Conservation (phyloP, 2,797 vertebrate genomes). For the Melanotaenia parkinsoni region DNA sequence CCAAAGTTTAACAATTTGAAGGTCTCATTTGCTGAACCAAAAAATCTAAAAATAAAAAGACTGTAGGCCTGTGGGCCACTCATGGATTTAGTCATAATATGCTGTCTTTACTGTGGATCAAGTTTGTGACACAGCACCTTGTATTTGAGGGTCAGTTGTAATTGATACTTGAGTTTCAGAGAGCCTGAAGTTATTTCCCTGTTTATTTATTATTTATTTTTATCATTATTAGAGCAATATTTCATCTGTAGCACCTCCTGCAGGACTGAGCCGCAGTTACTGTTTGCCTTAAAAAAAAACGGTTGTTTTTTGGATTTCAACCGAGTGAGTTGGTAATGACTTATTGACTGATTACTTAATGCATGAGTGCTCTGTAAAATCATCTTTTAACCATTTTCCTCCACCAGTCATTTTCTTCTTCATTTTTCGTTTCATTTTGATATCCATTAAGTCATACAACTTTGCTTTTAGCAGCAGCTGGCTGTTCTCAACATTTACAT, state of each 20-base stretch:
- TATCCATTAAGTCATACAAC: conserved; percentile 8
- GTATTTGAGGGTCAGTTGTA: no score
- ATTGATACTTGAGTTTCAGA: no score
- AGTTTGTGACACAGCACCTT: no score
- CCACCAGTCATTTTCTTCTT: conserved; percentile 11
- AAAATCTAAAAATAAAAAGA: no score
- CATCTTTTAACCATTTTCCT: conserved; percentile 9
- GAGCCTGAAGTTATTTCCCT: no score
- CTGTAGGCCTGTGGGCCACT: no score
- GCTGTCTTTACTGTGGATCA: no score
- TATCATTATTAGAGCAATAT: neutral
- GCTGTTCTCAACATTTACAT: conserved; percentile 12
- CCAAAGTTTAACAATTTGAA: no score
- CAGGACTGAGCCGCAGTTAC: neutral
- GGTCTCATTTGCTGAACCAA: no score
- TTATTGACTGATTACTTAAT: conserved; percentile 27
- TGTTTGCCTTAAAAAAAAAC: neutral
- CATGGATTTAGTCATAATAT: no score
- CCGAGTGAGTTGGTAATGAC: conserved; percentile 5
- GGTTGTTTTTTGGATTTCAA: neutral
- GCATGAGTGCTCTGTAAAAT: conserved; percentile 24
- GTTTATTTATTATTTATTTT: no score
- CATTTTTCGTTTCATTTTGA: neutral
- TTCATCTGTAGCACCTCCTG: conserved; percentile 8
- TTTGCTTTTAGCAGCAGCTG: conserved; percentile 23